Evolutionary conservation across 2,888 invertebrate genomes (phyloP), one percentile per base, ranked within the genome.

Genomic region (Drosophila hamatofila): DNA sequence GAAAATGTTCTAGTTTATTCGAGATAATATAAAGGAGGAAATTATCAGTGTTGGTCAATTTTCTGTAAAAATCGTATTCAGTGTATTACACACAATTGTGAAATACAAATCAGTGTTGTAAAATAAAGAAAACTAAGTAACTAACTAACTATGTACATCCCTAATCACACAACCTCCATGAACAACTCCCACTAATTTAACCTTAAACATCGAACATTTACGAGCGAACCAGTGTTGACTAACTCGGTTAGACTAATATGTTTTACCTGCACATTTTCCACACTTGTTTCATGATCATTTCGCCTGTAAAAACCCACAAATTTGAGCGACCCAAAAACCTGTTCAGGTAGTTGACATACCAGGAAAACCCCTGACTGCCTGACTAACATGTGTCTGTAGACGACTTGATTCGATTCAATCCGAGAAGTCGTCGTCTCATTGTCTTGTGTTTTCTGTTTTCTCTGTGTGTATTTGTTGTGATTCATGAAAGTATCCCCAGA

Each of bases 341-440:
- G 85, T 85, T 88, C 78, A 61, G 80, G 66, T 74, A 71, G 65
- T 69, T 71, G 65, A 62, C 73, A 80, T 81, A 78, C 74, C 81
- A 86, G 85, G 86, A 86, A 88, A 86, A 86, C 83, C 88, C 88
- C 84, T 78, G 72, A 67, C 66, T 71, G 80, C 72, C 75, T 86
- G 82, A 84, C 87, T 82, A 81, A 88, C 84, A 84, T 87, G 83
- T 84, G 78, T 78, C 70, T 39, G 54, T 52, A 37, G 52, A 30
- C 49, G 49, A 21, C 33, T 49, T 12, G 60, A 33, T 51, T 49
- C 4, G 12, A 33, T 33, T 49, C 67, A 25, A 70, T 64, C 57
- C 67, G 46, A 69, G 61, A 64, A 55, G 64, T 42, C 59, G 64
- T 35, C 70, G 64, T 42, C 70, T 69, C 69, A 69, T 65, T 80